A percentile compares a stretch with the other conserved stretches of the same genome.
Conservation (phyloP, 2,888 invertebrate species). For the Agriotes lineatus region DNA sequence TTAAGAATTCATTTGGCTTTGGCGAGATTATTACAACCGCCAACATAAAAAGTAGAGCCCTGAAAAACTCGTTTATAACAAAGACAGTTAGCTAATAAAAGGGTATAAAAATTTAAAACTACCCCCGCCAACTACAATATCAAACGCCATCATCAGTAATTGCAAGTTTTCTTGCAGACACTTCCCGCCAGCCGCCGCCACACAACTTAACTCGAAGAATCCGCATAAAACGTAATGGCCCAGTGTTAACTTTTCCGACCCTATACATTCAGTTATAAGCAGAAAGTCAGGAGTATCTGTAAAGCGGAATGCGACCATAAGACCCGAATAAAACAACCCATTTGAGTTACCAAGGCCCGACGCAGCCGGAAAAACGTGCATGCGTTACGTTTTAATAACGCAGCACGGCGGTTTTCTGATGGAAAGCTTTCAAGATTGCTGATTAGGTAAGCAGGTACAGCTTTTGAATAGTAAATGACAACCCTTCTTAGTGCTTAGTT, state of each 20-base stretch:
- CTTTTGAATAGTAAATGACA: constrained; percentile 25
- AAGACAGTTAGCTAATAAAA: background rate
- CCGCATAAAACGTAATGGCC: constrained; percentile 37
- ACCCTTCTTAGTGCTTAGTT: constrained; percentile 19
- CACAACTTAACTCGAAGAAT: constrained; percentile 25
- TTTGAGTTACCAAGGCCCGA: background rate
- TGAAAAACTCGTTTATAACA: background rate
- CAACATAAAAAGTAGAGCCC: background rate
- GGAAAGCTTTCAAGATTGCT: constrained; percentile 3
- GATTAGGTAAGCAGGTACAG: constrained; percentile 4
- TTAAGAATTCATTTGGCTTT: too few species aligned
- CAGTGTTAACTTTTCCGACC: constrained; percentile 21
- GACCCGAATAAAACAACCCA: background rate
- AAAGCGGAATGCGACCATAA: constrained; percentile 9
- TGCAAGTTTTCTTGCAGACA: constrained; percentile 28
- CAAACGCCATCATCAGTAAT: constrained; percentile 28
- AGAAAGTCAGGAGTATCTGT: constrained; percentile 15
- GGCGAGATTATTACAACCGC: too few species aligned
- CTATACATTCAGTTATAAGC: constrained; percentile 16
- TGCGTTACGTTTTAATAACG: constrained; percentile 1
- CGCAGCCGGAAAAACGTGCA: background rate
- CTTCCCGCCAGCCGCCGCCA: constrained; percentile 37
- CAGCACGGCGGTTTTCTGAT: constrained; percentile 1
- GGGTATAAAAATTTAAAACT: constrained; percentile 23
- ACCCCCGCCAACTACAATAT: constrained; percentile 2